These are phyloP conservation scores for Seira ritae DNA, from an alignment of 2,888 invertebrate species.

Conservation along the genomic window DNA sequence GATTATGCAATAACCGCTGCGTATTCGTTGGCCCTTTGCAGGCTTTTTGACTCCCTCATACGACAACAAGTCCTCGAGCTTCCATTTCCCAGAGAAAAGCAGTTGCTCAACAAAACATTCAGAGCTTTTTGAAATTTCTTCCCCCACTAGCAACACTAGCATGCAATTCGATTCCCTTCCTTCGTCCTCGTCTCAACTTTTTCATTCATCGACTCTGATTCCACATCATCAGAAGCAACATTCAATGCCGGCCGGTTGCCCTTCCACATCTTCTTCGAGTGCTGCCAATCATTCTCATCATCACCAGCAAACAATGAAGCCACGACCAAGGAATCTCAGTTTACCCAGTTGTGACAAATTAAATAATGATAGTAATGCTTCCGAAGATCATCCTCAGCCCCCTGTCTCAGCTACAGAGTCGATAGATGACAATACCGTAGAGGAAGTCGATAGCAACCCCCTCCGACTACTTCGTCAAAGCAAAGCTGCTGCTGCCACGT, in stretches of 20 bases:
- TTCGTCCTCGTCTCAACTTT: constrained; percentile 51
- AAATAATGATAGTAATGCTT: constrained; percentile 37
- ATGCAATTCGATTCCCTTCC: constrained; percentile 62
- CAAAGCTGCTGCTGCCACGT: constrained; percentile 61
- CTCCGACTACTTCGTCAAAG: constrained; percentile 76
- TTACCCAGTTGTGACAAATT: constrained; percentile 55
- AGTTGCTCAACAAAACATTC: constrained; percentile 71
- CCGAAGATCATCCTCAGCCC: not conserved
- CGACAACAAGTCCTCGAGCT: constrained; percentile 72
- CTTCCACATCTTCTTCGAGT: constrained; percentile 68
- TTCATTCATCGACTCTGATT: constrained; percentile 42
- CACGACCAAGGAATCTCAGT: constrained; percentile 61
- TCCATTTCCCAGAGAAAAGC: constrained; percentile 73
- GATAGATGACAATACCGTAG: constrained; percentile 31
- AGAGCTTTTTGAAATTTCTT: constrained; percentile 70
- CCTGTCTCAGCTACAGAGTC: not conserved
- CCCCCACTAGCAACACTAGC: constrained; percentile 57
- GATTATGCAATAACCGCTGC: not conserved
- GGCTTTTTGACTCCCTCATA: constrained; percentile 73
- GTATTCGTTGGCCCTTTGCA: constrained; percentile 30
- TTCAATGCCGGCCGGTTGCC: constrained; percentile 75
- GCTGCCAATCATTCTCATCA: constrained; percentile 49
- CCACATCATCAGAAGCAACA: constrained; percentile 72
- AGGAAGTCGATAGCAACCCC: constrained; percentile 78
- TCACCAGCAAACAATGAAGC: constrained; percentile 65